These are phyloP conservation scores for Blennius ocellaris DNA, from an alignment of 2,113 vertebrate species.

Conservation along the genomic window DNA sequence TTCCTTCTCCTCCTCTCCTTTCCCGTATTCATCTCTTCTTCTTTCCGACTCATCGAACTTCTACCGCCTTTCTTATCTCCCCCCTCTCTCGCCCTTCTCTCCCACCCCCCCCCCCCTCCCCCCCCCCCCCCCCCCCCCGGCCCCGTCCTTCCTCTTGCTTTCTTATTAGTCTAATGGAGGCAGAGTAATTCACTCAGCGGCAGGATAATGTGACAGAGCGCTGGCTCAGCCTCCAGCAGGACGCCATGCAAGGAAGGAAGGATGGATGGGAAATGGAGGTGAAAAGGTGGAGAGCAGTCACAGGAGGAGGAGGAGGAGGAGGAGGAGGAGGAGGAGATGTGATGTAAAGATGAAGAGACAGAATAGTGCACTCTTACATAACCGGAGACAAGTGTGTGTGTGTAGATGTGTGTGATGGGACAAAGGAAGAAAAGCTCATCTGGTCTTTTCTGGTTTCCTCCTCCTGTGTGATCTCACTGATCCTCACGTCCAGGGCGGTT, in stretches of 20 bases:
- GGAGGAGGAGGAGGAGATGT: slow-evolving; percentile 26
- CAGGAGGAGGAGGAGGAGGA: slow-evolving; percentile 1
- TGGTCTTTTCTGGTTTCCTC: neutral
- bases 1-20: neutral
- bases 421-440: too few species aligned
- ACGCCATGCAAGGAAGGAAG: slow-evolving; percentile 3
- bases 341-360: slow-evolving; percentile 58
- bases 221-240: slow-evolving; percentile 78
- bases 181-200: slow-evolving; percentile 82
- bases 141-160: slow-evolving; percentile 45
- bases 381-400: slow-evolving; percentile 24
- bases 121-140: neutral
- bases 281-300: slow-evolving; percentile 19
- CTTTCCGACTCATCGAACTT: slow-evolving; percentile 39
- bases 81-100: slow-evolving; percentile 3
- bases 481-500: too few species aligned
- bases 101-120: neutral
- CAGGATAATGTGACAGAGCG: slow-evolving; percentile 76
- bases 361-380: slow-evolving; percentile 56
- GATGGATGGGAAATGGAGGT: slow-evolving; percentile 43
- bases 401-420: neutral
- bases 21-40: neutral
- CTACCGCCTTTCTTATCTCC: neutral
- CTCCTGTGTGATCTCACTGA: neutral
- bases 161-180: slow-evolving; percentile 83